Evolutionary conservation across 2,113 vertebrate genomes (phyloP).

Genomic region (Oreochromis niloticus): DNA sequence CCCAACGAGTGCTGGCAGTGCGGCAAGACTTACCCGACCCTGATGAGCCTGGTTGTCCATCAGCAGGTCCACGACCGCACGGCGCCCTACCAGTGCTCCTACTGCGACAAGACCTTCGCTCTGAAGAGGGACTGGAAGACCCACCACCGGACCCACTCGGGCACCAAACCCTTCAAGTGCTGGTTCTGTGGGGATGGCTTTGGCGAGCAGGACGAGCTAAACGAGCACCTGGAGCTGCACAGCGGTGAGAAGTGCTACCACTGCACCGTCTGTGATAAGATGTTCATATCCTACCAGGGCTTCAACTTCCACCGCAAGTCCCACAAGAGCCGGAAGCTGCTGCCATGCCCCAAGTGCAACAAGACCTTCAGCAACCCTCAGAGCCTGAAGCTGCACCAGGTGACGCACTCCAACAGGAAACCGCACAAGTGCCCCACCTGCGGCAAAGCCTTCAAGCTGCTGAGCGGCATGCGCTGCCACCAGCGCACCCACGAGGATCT

Average conservation of each 20-base stretch:
- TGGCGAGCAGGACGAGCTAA: constrained; percentile 2
- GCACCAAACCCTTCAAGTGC: constrained; percentile 51
- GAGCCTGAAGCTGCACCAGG: constrained; percentile 58
- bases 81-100: constrained; percentile 32
- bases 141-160: constrained; percentile 50
- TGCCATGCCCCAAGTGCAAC: constrained; percentile 36
- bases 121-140: constrained; percentile 56
- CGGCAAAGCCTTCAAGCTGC: constrained; percentile 55
- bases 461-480: constrained; percentile 43
- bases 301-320: constrained; percentile 51
- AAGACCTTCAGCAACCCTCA: constrained; percentile 51
- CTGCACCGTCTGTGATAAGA: constrained; percentile 42
- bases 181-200: constrained; percentile 59
- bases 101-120: constrained; percentile 48
- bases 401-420: constrained; percentile 40
- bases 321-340: not conserved
- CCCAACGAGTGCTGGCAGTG: constrained; percentile 55
- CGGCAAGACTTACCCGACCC: constrained; percentile 45
- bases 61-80: constrained; percentile 49
- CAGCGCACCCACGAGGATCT: constrained; percentile 37
- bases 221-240: constrained; percentile 13
- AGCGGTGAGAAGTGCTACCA: constrained; percentile 42
- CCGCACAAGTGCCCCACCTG: constrained; percentile 45
- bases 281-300: constrained; percentile 57
- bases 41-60: constrained; percentile 48